Percentiles rank a stretch among this genome's conserved stretches.
phyloP scores from a whole-genome alignment of 2,888 invertebrate genomes.

The Troilus luridus region DNA sequence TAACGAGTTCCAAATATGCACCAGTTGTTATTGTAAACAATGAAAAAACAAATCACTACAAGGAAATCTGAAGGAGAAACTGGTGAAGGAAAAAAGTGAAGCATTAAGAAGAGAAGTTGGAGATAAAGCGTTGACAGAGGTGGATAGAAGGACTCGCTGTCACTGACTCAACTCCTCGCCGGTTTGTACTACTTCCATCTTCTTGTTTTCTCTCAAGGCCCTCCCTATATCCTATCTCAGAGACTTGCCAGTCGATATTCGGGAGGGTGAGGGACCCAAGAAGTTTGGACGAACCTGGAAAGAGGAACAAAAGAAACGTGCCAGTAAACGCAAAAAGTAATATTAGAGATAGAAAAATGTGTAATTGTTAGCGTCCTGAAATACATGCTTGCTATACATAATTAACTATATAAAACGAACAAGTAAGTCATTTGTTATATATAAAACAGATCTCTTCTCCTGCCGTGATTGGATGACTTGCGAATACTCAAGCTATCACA shows the following conservation, averaged over 20 bases:
- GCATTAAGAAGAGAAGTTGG: constrained; percentile 4
- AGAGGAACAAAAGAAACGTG: too few species aligned
- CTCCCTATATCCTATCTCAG: not conserved
- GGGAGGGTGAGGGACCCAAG: not conserved
- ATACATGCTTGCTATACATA: too few species aligned
- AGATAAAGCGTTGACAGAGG: constrained; percentile 26
- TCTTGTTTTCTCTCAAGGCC: not conserved
- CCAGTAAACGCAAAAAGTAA: too few species aligned
- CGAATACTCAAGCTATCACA: too few species aligned
- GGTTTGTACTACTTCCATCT: constrained; percentile 36
- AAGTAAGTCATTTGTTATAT: too few species aligned
- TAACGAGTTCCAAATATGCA: too few species aligned
- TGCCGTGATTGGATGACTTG: not conserved
- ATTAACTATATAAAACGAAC: too few species aligned
- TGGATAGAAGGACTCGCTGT: not conserved
- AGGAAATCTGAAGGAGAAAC: not conserved
- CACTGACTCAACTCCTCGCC: constrained; percentile 18
- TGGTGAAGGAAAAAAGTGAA: not conserved
- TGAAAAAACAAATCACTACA: not conserved
- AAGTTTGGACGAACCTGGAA: too few species aligned
- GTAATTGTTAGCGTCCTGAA: too few species aligned
- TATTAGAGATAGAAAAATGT: too few species aligned
- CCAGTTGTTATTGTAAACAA: too few species aligned
- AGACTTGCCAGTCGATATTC: not conserved
- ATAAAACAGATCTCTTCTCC: too few species aligned